Evolutionary conservation across 2,888 invertebrate species (phyloP), one percentile per base, ranked within the genome.

Genomic region (Lissonota sp.): DNA sequence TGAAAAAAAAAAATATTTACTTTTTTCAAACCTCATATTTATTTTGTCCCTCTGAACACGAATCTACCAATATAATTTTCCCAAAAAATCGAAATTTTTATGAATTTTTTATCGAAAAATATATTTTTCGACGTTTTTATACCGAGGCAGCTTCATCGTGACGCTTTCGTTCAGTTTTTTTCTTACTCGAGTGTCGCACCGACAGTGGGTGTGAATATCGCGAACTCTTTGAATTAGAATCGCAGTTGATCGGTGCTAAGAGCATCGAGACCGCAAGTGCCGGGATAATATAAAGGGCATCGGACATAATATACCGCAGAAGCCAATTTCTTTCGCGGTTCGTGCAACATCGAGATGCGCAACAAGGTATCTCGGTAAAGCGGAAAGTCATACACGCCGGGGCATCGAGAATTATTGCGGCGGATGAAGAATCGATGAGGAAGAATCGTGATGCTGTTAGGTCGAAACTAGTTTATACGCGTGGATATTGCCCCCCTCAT

Each of bases 381-480:
- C 10, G 26, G 46, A 5, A 26, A 53, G 10, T 44, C 10, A 0
- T 14, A 12, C 5, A 62, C 8, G 49, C 40, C 8, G 49, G 26
- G 16, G 26, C 26, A 26, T 26, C 26, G 26, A 26, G 26, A 26
- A 26, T 26, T 26, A 26, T 26, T 26, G 26, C 26, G 42, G 39
- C 16, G 10, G 12, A 53, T 44, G 44, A 62, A 46, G 77, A 66
- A 78, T 73, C 64, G 77, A 67, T 67, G 80, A 63, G 67, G 60
- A 80, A 67, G 72, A 80, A 75, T 75, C 66, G 70, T 67, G 70
- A 75, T 60, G 71, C 71, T 77, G 72, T 80, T 80, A 64, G 66
- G 44, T 73, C 39, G 73, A 63, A 80, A 80, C 72, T 80, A 80
- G 80, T 77, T 80, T 80, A 73, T 77, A 55, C 62, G 57, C 44